Conservation (phyloP, 2,113 vertebrate species). For the Microtus richardsoni region DNA sequence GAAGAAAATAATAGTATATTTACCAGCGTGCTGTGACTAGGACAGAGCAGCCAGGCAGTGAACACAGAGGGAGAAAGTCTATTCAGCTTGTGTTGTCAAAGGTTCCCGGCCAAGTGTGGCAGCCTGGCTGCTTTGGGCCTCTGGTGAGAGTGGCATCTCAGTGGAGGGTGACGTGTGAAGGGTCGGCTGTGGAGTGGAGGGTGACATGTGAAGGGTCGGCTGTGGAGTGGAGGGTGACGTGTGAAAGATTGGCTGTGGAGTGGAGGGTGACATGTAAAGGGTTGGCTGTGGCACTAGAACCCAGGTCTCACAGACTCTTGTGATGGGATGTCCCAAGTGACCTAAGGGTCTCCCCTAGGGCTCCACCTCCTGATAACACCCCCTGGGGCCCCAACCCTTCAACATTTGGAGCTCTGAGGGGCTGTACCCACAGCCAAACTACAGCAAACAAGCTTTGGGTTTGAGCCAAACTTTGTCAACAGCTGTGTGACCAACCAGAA, state of each 20-base stretch:
- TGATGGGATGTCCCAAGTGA: not conserved
- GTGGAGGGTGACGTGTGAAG: not conserved
- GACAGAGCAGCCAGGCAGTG: not conserved
- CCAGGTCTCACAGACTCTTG: not conserved
- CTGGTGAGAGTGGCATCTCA: not conserved
- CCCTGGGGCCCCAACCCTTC: not conserved
- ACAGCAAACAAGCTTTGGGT: not conserved
- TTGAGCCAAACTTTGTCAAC: not conserved
- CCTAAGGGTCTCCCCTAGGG: too few species aligned
- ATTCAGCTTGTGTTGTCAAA: not conserved
- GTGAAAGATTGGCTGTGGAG: too few species aligned
- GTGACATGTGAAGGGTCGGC: too few species aligned
- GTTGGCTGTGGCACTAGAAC: not conserved
- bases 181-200: not conserved
- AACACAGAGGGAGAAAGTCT: not conserved
- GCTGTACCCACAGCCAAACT: not conserved
- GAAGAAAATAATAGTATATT: not conserved
- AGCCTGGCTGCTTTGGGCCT: not conserved
- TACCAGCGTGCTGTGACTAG: not conserved
- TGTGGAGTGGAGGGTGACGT: not conserved
- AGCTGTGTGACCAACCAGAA: not conserved
- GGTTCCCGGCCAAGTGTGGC: not conserved
- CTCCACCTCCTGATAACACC: not conserved
- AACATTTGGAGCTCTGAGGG: not conserved
- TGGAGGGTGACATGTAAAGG: not conserved